Percentiles rank a stretch among this genome's conserved stretches.
phyloP scores from a whole-genome alignment of 2,113 vertebrate genomes.

The Brevimyrus niger region DNA sequence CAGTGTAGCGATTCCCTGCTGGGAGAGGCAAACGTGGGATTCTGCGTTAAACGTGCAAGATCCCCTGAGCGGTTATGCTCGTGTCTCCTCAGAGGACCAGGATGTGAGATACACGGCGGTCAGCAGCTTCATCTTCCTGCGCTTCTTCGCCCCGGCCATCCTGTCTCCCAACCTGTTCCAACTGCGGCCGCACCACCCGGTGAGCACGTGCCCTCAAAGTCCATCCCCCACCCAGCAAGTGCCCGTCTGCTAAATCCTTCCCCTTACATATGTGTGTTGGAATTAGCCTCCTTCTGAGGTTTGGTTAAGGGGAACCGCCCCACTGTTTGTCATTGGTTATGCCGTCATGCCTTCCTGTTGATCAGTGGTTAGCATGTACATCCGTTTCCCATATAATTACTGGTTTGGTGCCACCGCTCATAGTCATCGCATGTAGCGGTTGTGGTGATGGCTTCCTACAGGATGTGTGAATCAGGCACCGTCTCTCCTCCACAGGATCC shows the following conservation, averaged over 20 bases:
- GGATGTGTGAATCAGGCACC: not conserved
- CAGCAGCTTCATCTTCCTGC: conserved; percentile 95
- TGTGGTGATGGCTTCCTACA: not conserved
- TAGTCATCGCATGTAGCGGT: not conserved
- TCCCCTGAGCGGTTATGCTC: not conserved
- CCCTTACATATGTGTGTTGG: not conserved
- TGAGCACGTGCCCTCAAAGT: conserved; percentile 55
- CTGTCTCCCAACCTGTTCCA: conserved; percentile 96
- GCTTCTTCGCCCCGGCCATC: conserved; percentile 96
- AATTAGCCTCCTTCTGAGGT: not conserved
- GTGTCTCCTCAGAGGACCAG: conserved; percentile 66
- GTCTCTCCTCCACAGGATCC: conserved; percentile 69
- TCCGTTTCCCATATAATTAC: not conserved
- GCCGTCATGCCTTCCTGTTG: not conserved
- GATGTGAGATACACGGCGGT: conserved; percentile 95
- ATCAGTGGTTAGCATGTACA: not conserved
- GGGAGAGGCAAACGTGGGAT: not conserved
- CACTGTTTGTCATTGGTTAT: not conserved
- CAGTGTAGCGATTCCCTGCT: not conserved
- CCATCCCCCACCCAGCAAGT: not conserved
- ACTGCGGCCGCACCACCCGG: conserved; percentile 87
- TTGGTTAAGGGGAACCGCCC: not conserved
- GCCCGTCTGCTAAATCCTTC: not conserved
- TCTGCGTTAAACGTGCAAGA: not conserved
- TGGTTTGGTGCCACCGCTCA: not conserved